Percentiles rank a stretch among this genome's conserved stretches.
These are phyloP conservation scores for Clarias magur DNA, from an alignment of 2,113 vertebrate species.

Conservation along the genomic window DNA sequence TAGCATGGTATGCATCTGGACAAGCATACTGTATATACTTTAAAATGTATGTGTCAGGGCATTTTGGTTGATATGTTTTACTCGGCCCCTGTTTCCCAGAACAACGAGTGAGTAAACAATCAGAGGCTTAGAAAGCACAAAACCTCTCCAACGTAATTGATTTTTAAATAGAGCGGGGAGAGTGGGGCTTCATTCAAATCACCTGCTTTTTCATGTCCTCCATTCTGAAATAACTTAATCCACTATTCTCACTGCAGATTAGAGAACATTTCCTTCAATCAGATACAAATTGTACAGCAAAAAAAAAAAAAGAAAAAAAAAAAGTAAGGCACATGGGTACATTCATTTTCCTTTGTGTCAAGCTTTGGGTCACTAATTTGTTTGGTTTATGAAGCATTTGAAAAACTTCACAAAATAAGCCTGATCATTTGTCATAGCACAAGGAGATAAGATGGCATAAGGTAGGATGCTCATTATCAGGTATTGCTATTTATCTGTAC, in stretches of 20 bases:
- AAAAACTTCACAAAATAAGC: not conserved
- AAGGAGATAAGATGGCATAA: not conserved
- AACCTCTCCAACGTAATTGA: conserved; percentile 59
- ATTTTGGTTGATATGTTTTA: conserved; percentile 39
- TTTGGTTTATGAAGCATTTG: not conserved
- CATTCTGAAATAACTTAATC: conserved; percentile 61
- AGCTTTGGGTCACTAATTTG: not conserved
- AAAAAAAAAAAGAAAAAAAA: conserved; percentile 35
- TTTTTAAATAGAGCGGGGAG: conserved; percentile 70
- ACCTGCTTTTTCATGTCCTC: conserved; percentile 62
- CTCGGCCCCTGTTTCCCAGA: conserved; percentile 29
- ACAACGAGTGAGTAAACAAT: conserved; percentile 44
- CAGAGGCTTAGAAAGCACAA: conserved; percentile 38
- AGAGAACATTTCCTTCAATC: conserved; percentile 54
- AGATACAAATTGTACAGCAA: conserved; percentile 50
- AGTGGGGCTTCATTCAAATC: conserved; percentile 67
- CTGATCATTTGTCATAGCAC: not conserved
- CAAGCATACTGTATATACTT: not conserved
- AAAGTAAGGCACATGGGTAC: conserved; percentile 31
- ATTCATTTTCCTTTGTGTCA: not conserved
- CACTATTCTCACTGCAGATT: conserved; percentile 61
- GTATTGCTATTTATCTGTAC: not conserved
- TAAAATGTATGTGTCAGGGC: not conserved
- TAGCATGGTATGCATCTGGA: not conserved
- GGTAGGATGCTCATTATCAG: not conserved